Conservation (phyloP, 2,797 vertebrate species). For the Fistularia tabacaria region DNA sequence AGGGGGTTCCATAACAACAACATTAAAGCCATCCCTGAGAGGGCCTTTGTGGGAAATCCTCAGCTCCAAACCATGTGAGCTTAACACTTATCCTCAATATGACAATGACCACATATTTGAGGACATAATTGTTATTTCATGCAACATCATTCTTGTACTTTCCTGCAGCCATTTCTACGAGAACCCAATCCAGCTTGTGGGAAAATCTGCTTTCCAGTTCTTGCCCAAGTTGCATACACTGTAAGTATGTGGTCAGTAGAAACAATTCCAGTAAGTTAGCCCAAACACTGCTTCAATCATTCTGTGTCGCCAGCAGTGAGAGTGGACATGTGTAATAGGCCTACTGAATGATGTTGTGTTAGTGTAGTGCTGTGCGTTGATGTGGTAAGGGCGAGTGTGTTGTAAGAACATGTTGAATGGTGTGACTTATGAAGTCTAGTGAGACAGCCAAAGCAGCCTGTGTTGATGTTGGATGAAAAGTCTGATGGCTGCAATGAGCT, state of each 20-base stretch:
- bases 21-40: constrained; percentile 92
- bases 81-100: constrained; percentile 8
- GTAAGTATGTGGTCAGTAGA: constrained; percentile 78
- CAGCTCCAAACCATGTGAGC: constrained; percentile 94
- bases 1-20: constrained; percentile 97
- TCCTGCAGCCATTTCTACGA: constrained; percentile 88
- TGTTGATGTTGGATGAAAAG: constrained; percentile 71
- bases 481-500: constrained; percentile 69
- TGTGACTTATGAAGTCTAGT: constrained; percentile 70
- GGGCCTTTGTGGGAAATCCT: constrained; percentile 90
- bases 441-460: constrained; percentile 61
- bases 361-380: constrained; percentile 54
- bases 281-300: constrained; percentile 70
- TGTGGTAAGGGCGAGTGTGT: constrained; percentile 63
- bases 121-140: constrained; percentile 1
- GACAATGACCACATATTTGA: constrained; percentile 9
- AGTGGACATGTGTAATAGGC: constrained; percentile 65
- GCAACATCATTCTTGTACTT: constrained; percentile 1
- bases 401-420: constrained; percentile 70
- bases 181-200: constrained; percentile 95
- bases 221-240: constrained; percentile 92
- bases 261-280: constrained; percentile 55
- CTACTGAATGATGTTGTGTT: constrained; percentile 71
- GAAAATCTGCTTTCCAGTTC: constrained; percentile 91
- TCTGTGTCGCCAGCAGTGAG: constrained; percentile 50